A percentile compares a stretch with the other conserved stretches of the same genome.
Conservation (phyloP, 2,888 invertebrate genomes). For the Sycophila texana region DNA sequence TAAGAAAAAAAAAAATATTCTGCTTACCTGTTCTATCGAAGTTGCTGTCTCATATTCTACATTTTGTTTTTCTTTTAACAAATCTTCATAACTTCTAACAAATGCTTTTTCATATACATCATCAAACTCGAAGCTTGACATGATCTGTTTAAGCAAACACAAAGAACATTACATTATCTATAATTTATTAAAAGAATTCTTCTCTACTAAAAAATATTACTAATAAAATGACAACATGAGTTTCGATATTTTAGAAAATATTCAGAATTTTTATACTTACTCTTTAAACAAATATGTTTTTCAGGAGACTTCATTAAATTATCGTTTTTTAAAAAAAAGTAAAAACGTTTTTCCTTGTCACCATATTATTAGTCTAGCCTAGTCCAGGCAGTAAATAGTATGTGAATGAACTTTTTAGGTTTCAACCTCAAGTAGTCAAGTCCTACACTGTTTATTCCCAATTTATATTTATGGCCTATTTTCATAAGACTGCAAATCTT, state of each 20-base stretch:
- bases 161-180: slow-evolving; percentile 1
- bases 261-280: slow-evolving; percentile 3
- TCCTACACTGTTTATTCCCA: neutral
- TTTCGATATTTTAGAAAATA: neutral
- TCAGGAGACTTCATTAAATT: slow-evolving; percentile 13
- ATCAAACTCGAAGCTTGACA: slow-evolving; percentile 65
- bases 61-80: slow-evolving; percentile 77
- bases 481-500: slow-evolving; percentile 13
- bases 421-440: neutral
- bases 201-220: neutral
- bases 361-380: slow-evolving; percentile 4
- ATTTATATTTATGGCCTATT: slow-evolving; percentile 9
- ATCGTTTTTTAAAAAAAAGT: slow-evolving; percentile 10
- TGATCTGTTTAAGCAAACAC: slow-evolving; percentile 53
- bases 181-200: slow-evolving; percentile 6
- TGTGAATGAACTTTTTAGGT: neutral
- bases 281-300: slow-evolving; percentile 16
- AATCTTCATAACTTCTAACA: slow-evolving; percentile 68
- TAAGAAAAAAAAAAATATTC: neutral
- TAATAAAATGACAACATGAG: neutral
- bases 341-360: slow-evolving; percentile 18
- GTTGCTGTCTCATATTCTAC: slow-evolving; percentile 80
- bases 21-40: slow-evolving; percentile 79
- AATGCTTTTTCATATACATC: slow-evolving; percentile 59
- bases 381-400: neutral